Evolutionary conservation across 2,888 invertebrate genomes (phyloP), one percentile per base, ranked within the genome.

Genomic region (Drosophila cognata): DNA sequence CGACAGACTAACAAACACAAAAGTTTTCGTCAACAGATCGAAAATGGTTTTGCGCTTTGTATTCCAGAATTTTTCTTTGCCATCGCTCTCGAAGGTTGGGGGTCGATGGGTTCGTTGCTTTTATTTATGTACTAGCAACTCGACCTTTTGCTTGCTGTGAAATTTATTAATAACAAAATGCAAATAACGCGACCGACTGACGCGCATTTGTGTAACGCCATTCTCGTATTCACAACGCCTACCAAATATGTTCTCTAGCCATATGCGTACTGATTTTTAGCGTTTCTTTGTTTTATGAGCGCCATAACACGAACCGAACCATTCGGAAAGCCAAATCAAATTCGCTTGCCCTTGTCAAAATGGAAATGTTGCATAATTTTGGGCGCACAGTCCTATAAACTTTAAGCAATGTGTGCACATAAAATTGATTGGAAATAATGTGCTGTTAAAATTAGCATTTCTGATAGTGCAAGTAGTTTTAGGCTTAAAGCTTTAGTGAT

Each of bases 151-250:
- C 84, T 69, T 66, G 74, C 63, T 82, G 51, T 76, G 51, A 81
- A 75, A 77, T 84, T 85, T 86, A 88, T 85, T 88, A 85, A 88
- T 85, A 85, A 82, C 88, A 82, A 78, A 88, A 85, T 86, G 84
- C 82, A 86, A 85, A 85, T 80, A 88, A 74, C 64, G 74, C 70
- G 59, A 76, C 74, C 64, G 74, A 58, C 71, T 78, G 78, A 52
- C 78, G 74, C 71, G 31, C 52, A 66, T 70, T 21, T 53, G 53
- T 65, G 11, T 63, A 46, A 29, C 74, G 29, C n/a, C 33, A 41
- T 35, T 48, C 52, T 35, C 35, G n/a, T 11, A 28, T 31, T 52
- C 16, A n/a, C 21, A 21, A 46, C 53, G 18, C 48, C 43, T 25
- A 13, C 36, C 13, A 65, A 55, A 60, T 58, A 58, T 58, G 25